These are phyloP conservation scores for Trachelus stipa DNA, from an alignment of 2,888 invertebrate genomes.

Conservation along the genomic window DNA sequence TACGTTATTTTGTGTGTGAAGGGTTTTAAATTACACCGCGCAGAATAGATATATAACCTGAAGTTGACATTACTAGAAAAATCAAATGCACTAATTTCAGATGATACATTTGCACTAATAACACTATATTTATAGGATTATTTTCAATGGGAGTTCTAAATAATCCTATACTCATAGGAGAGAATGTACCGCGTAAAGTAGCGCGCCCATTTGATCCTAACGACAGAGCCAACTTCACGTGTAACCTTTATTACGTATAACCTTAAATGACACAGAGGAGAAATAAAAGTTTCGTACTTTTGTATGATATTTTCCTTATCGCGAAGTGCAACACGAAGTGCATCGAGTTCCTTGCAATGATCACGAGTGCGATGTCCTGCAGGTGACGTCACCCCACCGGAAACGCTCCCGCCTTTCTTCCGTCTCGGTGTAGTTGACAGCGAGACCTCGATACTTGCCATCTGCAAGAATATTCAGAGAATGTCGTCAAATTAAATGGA, in stretches of 20 bases:
- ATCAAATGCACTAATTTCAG: not conserved
- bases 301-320: constrained; percentile 89
- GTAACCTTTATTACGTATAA: not conserved
- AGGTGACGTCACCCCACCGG: constrained; percentile 57
- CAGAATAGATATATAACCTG: not conserved
- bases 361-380: constrained; percentile 57
- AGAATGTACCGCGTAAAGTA: no score
- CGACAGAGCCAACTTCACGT: not conserved
- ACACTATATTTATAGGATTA: no score
- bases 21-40: not conserved
- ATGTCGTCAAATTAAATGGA: not conserved
- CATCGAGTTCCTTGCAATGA: constrained; percentile 75
- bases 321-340: constrained; percentile 76
- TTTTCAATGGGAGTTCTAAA: no score
- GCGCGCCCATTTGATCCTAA: no score
- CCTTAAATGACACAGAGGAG: not conserved
- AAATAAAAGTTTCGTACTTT: constrained; percentile 66
- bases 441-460: constrained; percentile 88
- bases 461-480: constrained; percentile 67
- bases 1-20: no score
- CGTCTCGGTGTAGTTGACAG: constrained; percentile 75
- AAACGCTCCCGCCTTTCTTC: constrained; percentile 69
- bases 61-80: not conserved
- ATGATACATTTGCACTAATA: no score
- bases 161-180: no score